Evolutionary conservation across 2,888 invertebrate species (phyloP), one percentile per base, ranked within the genome.

Genomic region (Drosophila bunnanda): DNA sequence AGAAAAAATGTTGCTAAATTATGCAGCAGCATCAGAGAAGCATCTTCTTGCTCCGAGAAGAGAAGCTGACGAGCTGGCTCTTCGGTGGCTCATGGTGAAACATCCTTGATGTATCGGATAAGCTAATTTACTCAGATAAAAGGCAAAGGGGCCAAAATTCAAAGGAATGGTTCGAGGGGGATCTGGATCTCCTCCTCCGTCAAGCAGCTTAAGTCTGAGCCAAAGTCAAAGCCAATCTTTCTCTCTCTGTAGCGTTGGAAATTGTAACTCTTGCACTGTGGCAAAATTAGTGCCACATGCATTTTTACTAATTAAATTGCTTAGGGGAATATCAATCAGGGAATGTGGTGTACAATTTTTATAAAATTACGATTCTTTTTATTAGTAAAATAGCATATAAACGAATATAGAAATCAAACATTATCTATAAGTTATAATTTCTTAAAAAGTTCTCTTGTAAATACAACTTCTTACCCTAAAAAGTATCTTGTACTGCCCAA

Each of bases 1-100:
- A 80, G 88, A 86, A 81, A 87, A 90, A 89, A 90, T 88, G 81
- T 74, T 76, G 67, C 77, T 88, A 77, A 88, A 88, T 88, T 90
- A 90, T 88, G 89, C 89, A 85, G 66, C 78, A 85, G 70, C 85
- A 76, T 68, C 53, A 32, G 25, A 54, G 22, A 50, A 32, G 50
- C 20, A 32, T 32, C 46, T 28, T 46, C 46, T 25, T 2, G 50
- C 50, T 20, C n/a, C n/a, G n/a, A n/a, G 36, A 38, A 38, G 6
- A 28, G 64, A 13, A 34, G 48, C 34, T 32, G 32, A 41, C 20
- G 62, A 32, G 20, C 20, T 50, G 61, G 30, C 28, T 36, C 28
- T n/a, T 58, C 25, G 58, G 22, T 57, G 60, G 36, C 64, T 25
- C 13, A 50, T 50, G 50, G 50, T 50, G 52, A 43, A 65, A 52